phyloP scores from a whole-genome alignment of 2,113 vertebrate species.

The Spea bombifrons region DNA sequence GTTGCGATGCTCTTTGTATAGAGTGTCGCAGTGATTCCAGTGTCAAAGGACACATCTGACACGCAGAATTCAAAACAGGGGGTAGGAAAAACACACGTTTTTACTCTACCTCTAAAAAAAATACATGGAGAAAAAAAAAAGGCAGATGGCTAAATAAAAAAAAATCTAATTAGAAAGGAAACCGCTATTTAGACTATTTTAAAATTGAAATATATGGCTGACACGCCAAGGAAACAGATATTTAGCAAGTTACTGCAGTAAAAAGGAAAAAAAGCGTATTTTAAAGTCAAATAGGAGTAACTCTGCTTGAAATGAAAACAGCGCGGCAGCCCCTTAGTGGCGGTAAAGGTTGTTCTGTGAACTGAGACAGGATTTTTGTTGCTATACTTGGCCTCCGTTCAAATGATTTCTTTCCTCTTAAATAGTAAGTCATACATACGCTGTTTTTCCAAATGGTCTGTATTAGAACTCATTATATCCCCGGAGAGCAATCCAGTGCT shows the following conservation, averaged over 20 bases:
- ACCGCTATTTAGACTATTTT: too few species aligned
- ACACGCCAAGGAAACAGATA: slow-evolving; percentile 30
- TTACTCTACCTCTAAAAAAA: too few species aligned
- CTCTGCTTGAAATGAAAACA: slow-evolving; percentile 19
- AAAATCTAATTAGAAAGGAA: too few species aligned
- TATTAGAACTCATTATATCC: slow-evolving; percentile 36
- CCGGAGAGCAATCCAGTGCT: slow-evolving; percentile 22
- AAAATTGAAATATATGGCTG: slow-evolving; percentile 16
- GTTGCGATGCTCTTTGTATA: background rate
- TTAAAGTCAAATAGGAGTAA: slow-evolving; percentile 29
- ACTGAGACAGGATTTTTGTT: slow-evolving; percentile 27
- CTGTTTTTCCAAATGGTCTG: slow-evolving; percentile 45
- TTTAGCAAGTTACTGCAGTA: slow-evolving; percentile 22
- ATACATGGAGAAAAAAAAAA: slow-evolving; percentile 10
- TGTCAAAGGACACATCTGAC: too few species aligned
- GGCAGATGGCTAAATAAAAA: slow-evolving; percentile 5
- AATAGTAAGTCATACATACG: slow-evolving; percentile 43
- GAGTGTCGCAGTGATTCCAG: background rate
- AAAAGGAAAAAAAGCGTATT: slow-evolving; percentile 21
- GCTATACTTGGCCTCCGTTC: slow-evolving; percentile 38
- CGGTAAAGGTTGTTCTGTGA: slow-evolving; percentile 20
- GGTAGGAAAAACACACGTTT: too few species aligned
- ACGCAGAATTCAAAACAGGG: too few species aligned
- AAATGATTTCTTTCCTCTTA: slow-evolving; percentile 41
- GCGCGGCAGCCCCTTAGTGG: slow-evolving; percentile 22